Evolutionary conservation across 2,797 vertebrate species (phyloP), one percentile per base, ranked within the genome.

Genomic region (Dromococcyx pavoninus): DNA sequence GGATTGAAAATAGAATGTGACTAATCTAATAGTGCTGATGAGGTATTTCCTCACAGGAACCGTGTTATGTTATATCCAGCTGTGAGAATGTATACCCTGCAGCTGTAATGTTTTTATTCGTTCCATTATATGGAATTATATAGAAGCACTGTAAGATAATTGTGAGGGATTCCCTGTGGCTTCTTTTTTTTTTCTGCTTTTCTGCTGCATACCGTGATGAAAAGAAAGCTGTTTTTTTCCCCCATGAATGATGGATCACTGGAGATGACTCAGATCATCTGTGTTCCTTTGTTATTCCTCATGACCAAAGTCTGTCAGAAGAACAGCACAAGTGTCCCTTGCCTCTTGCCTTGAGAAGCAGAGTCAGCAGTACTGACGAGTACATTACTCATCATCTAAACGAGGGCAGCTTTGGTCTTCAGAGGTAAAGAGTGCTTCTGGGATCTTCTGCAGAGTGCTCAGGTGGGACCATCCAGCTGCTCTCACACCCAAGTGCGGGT

Each of bases 401-500:
- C 0, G 17, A 57, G 48, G 5, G 4, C 27, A 51, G 35, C 28
- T 46, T 33, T 3, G 33, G 19, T 71, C 2, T 0, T 14, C 18
- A 7, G 43, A 17, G 32, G 22, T 17, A 32, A 7, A 0, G 39
- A 41, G 41, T 43, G 57, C 27, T 22, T 37, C n/a, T 7, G 1
- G 2, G 37, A 24, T 44, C 43, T 50, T 43, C 43, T 37, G 64
- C 48, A n/a, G 33, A 4, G 41, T 15, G 15, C 41, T 27, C 35
- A 6, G 50, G 4, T 27, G 35, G 62, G 18, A 21, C 37, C 10
- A 1, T 32, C 60, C 58, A 2, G 0, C 66, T 10, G 67, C 33
- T 30, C 15, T n/a, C 11, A 1, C 13, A 15, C 27, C 27, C 11
- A 0, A n/a, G 1, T 0, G 22, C 13, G 48, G 39, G 16, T 60